These are phyloP conservation scores for Drosophila simulans DNA, from an alignment of 1,140 invertebrate species.

Conservation along the genomic window DNA sequence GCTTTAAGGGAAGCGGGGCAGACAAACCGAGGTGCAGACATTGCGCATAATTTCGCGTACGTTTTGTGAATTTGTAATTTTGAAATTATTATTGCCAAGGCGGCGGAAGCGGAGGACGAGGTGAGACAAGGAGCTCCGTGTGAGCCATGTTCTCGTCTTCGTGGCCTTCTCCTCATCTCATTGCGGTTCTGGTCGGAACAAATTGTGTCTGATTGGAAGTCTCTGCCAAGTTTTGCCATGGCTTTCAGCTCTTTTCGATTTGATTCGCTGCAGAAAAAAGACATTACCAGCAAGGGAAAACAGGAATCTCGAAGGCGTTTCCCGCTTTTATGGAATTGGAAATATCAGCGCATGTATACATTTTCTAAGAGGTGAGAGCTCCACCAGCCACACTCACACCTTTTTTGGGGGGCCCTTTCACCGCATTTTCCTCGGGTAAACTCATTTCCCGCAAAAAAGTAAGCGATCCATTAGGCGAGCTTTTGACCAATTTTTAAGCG, in stretches of 20 bases:
- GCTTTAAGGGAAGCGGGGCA: constrained; percentile 4
- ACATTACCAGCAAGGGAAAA: constrained; percentile 45
- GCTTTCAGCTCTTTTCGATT: constrained; percentile 58
- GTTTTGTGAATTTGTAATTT: constrained; percentile 83
- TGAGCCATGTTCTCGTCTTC: constrained; percentile 36
- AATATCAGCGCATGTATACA: constrained; percentile 29
- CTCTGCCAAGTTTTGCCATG: constrained; percentile 42
- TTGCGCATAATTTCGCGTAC: constrained; percentile 81
- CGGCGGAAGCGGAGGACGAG: constrained; percentile 32
- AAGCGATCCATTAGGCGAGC: constrained; percentile 68
- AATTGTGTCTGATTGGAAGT: constrained; percentile 75
- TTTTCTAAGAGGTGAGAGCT: constrained; percentile 10
- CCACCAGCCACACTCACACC: constrained; percentile 18
- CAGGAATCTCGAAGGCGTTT: constrained; percentile 48
- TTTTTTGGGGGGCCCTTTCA: constrained; percentile 35
- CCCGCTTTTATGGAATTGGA: constrained; percentile 45
- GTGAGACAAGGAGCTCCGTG: constrained; percentile 50
- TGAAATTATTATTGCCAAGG: constrained; percentile 72
- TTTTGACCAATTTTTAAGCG: constrained; percentile 65
- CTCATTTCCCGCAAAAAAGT: constrained; percentile 26
- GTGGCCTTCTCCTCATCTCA: not conserved
- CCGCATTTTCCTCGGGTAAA: constrained; percentile 16
- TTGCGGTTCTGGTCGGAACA: constrained; percentile 50
- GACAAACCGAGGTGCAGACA: constrained; percentile 58
- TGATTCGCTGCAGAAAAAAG: constrained; percentile 69